Base-by-base conservation (phyloP, 2,113 vertebrate genomes). In the Kryptolebias marmoratus region DNA sequence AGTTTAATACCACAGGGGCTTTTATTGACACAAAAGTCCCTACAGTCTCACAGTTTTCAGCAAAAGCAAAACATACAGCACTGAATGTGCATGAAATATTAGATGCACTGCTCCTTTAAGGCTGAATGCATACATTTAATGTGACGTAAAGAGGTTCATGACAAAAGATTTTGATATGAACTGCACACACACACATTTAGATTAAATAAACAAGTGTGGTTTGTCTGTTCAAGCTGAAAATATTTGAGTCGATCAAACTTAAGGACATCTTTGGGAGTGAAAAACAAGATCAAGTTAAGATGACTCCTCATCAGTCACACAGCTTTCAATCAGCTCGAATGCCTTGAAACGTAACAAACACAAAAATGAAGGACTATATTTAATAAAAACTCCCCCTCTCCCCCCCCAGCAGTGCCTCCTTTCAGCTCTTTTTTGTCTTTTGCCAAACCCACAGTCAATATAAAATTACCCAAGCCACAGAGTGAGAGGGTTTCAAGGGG, bases 381-480 rank as follows among this genome's bases (percentile, higher is more conserved):
- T 85, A 92, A 91, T 88, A 88, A 90, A 63, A 92, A 91, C 84
- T 82, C 75, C 79, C 63, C 47, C 60, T 9, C 75, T 18, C 45
- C 48, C 39, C 32, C 44, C 59, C 60, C 69, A 55, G 63, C 68
- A 71, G 74, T 82, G 67, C 82, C 80, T 84, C 75, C 88, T 74
- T 87, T 86, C 79, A 73, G 78, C 82, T 91, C 88, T 89, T 90
- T 92, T 87, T 91, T 78, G 91, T 94, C 91, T 83, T 70, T 71
- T 92, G 94, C 94, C 93, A 94, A 94, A 94, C 80, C 93, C 93
- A 93, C 92, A 94, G 91, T 92, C 90, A 92, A 93, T 94, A 93
- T 93, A 93, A 94, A 93, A 93, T 91, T 92, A 94, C 92, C 90
- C 86, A 93, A 92, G 85, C 91, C 91, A 49, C 91, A 91, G 87